phyloP scores from a whole-genome alignment of 1,140 invertebrate genomes.

The Venturia canescens region DNA sequence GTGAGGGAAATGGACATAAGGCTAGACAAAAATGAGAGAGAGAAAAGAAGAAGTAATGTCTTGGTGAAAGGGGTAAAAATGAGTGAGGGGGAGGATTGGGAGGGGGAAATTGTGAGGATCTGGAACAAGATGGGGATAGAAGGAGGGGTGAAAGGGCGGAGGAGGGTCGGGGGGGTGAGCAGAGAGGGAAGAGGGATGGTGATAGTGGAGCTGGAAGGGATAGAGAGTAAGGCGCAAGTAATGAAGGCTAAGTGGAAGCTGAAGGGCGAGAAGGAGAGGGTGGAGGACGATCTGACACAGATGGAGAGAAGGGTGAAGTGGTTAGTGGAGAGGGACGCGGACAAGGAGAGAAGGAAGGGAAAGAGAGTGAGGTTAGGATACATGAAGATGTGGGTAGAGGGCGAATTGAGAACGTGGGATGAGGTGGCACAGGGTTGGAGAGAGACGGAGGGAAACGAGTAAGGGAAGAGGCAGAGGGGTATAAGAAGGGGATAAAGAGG shows the following conservation, averaged over 20 bases:
- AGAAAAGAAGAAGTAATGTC: background rate
- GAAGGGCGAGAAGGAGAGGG: background rate
- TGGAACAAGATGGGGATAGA: too few relatives aligned
- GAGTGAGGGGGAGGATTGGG: background rate
- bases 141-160: background rate
- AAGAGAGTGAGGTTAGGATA: background rate
- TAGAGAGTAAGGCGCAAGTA: background rate
- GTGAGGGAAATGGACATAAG: background rate
- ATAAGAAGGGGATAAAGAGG: too few relatives aligned
- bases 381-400: too few relatives aligned
- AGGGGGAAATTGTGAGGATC: background rate
- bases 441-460: too few relatives aligned
- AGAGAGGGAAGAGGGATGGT: too few relatives aligned
- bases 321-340: background rate
- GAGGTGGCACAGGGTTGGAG: background rate
- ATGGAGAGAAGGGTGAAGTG: background rate
- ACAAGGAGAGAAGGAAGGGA: background rate
- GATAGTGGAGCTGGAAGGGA: background rate
- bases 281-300: conserved; percentile 8
- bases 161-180: too few relatives aligned
- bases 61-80: background rate
- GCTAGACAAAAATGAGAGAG: too few relatives aligned
- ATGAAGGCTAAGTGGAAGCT: too few relatives aligned
- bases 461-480: too few relatives aligned
- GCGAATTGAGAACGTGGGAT: background rate